phyloP scores from a whole-genome alignment of 2,888 invertebrate genomes.

The Diarsia brunnea region DNA sequence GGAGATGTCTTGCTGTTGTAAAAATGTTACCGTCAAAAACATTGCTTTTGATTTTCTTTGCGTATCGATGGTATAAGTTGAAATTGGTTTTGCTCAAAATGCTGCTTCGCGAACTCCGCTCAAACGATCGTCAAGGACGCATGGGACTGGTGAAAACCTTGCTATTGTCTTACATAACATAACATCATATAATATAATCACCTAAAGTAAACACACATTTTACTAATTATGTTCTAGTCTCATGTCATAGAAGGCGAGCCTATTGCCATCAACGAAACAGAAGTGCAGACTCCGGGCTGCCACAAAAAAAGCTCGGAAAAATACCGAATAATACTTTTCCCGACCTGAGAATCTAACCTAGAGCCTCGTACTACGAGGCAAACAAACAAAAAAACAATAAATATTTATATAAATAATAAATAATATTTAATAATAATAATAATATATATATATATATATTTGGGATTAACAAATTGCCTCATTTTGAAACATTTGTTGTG shows the following conservation, averaged over 20 bases:
- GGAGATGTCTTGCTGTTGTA: not conserved
- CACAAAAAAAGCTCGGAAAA: not conserved
- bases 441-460: too few species aligned
- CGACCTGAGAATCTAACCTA: not conserved
- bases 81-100: not conserved
- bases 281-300: not conserved
- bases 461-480: too few species aligned
- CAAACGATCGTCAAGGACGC: not conserved
- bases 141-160: not conserved
- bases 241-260: not conserved
- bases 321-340: not conserved
- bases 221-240: not conserved
- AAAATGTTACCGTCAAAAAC: not conserved
- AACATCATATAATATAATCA: not conserved
- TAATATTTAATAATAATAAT: too few species aligned
- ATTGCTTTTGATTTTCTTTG: not conserved
- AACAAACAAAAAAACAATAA: too few species aligned
- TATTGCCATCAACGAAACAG: not conserved
- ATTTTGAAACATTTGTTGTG: not conserved
- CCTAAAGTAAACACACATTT: not conserved
- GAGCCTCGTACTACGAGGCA: too few species aligned
- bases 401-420: too few species aligned
- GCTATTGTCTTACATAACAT: not conserved
- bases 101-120: not conserved
- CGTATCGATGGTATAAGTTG: not conserved